A percentile compares a stretch with the other conserved stretches of the same genome.
Evolutionary conservation across 2,113 vertebrate species (phyloP).

Genomic region (Mirza zaza): DNA sequence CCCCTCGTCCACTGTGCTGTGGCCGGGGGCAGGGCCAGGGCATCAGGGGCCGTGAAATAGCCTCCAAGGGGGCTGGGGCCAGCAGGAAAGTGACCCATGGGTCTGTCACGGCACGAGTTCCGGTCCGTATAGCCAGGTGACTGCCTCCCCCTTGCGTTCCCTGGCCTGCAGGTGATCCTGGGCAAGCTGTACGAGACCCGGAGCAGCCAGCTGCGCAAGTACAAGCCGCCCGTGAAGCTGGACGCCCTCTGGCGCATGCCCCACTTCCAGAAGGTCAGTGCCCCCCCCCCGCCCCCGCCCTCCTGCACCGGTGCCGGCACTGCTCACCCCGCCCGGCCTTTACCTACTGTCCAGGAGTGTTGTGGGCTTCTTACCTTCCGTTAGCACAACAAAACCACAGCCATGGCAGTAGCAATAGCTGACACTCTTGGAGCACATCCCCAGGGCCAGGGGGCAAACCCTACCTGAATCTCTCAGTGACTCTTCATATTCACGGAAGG

Average conservation of each 20-base stretch:
- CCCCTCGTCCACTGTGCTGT: fast-evolving
- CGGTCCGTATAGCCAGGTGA: fast-evolving
- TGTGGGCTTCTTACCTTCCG: fast-evolving
- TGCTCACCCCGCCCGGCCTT: fast-evolving
- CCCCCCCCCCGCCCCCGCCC: background rate
- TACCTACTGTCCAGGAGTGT: background rate
- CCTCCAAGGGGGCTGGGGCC: background rate
- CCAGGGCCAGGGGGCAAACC: background rate
- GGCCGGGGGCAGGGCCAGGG: fast-evolving
- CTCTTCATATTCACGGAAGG: fast-evolving
- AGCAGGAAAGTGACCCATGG: fast-evolving
- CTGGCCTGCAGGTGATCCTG: conserved; percentile 55
- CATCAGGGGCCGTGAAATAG: background rate
- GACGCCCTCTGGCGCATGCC: conserved; percentile 86
- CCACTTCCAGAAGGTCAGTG: conserved; percentile 86
- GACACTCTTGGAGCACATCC: fast-evolving
- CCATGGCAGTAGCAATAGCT: fast-evolving
- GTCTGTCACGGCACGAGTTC: fast-evolving
- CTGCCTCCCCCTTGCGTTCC: fast-evolving
- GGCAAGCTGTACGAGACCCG: conserved; percentile 82
- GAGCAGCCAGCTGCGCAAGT: conserved; percentile 86
- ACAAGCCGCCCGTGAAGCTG: conserved; percentile 58
- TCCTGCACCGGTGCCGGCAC: fast-evolving
- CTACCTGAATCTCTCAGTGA: fast-evolving
- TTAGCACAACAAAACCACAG: fast-evolving